Evolutionary conservation across 2,888 invertebrate genomes (phyloP).

Genomic region (Tachina grossa): DNA sequence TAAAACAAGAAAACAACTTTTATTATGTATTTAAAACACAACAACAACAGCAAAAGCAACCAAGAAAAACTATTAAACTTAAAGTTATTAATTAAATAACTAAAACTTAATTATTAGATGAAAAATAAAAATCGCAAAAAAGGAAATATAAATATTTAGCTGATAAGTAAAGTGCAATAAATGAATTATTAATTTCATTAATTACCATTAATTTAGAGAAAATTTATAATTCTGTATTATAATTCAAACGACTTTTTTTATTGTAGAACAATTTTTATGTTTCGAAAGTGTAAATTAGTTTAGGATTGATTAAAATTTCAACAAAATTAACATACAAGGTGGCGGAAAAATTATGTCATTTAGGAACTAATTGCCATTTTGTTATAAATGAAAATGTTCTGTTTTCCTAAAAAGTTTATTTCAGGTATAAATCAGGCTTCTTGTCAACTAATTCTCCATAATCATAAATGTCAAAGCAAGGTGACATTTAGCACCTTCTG

Average conservation of each 20-base stretch:
- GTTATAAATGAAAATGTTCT: too few species aligned
- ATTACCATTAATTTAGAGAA: constrained; percentile 52
- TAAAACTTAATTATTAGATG: constrained; percentile 53
- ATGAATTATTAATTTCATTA: constrained; percentile 54
- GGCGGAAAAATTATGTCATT: too few species aligned
- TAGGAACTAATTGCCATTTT: too few species aligned
- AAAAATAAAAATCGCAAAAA: background rate
- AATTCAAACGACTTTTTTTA: constrained; percentile 20
- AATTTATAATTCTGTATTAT: constrained; percentile 71
- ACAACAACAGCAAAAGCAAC: constrained; percentile 22
- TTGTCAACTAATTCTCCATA: too few species aligned
- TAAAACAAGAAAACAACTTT: constrained; percentile 57
- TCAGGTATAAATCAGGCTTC: too few species aligned
- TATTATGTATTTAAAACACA: constrained; percentile 64
- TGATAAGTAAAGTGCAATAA: constrained; percentile 63
- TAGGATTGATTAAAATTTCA: background rate
- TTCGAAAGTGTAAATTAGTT: background rate
- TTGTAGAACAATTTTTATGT: background rate
- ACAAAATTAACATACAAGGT: background rate
- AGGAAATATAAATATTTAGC: constrained; percentile 38
- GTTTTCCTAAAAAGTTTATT: too few species aligned
- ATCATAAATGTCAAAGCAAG: too few species aligned
- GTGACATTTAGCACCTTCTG: too few species aligned
- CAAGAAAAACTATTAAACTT: constrained; percentile 62
- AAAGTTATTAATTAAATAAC: constrained; percentile 62